Percentiles rank a stretch among this genome's conserved stretches.
phyloP scores from a whole-genome alignment of 2,113 vertebrate genomes.

The Silurus meridionalis region DNA sequence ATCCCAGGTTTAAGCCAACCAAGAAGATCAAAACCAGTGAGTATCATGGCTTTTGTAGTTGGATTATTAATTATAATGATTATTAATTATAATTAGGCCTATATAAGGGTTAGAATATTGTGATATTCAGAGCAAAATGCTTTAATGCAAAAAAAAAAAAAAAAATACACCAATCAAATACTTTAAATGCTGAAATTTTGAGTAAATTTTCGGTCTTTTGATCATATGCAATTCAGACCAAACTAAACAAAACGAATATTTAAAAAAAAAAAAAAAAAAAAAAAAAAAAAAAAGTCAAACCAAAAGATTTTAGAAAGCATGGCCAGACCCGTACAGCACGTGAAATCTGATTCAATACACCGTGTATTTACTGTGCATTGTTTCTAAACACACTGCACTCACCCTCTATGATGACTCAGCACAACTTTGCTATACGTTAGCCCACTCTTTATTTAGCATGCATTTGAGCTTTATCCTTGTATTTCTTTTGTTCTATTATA shows the following conservation, averaged over 20 bases:
- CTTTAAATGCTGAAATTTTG: background rate
- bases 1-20: background rate
- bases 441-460: no score
- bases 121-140: background rate
- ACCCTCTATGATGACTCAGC: conserved; percentile 9
- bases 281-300: background rate
- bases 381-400: background rate
- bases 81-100: background rate
- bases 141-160: background rate
- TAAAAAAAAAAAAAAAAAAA: background rate
- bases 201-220: no score
- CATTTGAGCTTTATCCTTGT: background rate
- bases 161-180: background rate
- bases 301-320: background rate
- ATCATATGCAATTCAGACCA: no score
- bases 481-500: background rate
- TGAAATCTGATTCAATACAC: background rate
- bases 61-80: background rate
- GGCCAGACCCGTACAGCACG: background rate
- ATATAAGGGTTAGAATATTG: background rate
- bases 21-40: background rate
- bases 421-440: background rate
- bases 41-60: background rate
- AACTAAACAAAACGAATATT: no score
- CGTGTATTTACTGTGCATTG: background rate